Evolutionary conservation across 2,888 invertebrate species (phyloP).

Genomic region (Tipula vernalis): DNA sequence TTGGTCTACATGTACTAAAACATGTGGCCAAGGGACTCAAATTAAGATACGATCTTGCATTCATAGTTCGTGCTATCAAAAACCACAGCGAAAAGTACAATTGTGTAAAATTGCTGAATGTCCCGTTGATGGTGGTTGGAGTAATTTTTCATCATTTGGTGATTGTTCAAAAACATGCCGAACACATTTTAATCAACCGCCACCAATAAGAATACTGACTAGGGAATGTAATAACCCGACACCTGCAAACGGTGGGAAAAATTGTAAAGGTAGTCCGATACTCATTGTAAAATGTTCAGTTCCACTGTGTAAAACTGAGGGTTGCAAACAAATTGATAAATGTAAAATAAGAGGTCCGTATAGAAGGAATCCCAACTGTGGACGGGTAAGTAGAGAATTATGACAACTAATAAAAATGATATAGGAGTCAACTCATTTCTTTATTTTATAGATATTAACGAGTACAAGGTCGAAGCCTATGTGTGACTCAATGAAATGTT

Average conservation of each 20-base stretch:
- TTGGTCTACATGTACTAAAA: background rate
- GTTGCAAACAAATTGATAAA: background rate
- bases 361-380: too few relatives aligned
- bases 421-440: too few relatives aligned
- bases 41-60: background rate
- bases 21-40: background rate
- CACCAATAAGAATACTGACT: background rate
- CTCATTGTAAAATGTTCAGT: background rate
- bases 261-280: background rate
- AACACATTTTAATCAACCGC: background rate
- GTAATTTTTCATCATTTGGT: background rate
- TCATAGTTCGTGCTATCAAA: background rate
- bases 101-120: background rate
- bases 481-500: too few relatives aligned
- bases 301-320: background rate
- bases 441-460: too few relatives aligned
- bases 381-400: too few relatives aligned
- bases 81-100: background rate
- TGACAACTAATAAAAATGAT: too few relatives aligned
- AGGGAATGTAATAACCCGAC: background rate
- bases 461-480: too few relatives aligned
- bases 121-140: background rate
- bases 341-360: background rate
- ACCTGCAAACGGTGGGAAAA: background rate
- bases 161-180: background rate